Evolutionary conservation across 2,888 invertebrate species (phyloP).

Genomic region (Cerceris rybyensis): DNA sequence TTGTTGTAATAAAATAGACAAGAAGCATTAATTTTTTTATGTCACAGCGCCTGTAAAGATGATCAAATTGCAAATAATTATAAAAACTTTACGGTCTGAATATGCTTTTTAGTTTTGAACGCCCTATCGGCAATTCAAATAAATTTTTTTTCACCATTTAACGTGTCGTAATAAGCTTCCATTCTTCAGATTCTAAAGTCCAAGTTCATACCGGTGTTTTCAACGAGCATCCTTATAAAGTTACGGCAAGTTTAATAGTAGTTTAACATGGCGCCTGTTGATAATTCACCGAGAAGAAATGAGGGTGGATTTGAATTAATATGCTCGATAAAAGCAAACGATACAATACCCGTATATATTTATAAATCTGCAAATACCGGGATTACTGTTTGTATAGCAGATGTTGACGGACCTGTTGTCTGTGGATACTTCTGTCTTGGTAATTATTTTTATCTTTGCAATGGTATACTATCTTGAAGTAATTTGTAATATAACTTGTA

Average conservation of each 20-base stretch:
- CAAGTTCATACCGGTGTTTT: background rate
- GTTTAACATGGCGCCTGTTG: constrained; percentile 77
- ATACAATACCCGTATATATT: constrained; percentile 90
- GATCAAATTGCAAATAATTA: no score
- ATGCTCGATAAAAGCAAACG: constrained; percentile 87
- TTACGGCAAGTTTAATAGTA: constrained; percentile 11
- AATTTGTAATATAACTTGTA: background rate
- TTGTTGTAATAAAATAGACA: no score
- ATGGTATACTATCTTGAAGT: background rate
- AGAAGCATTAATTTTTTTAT: no score
- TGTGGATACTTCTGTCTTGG: constrained; percentile 94
- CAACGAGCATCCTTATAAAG: constrained; percentile 3
- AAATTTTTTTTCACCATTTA: no score
- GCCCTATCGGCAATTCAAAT: no score
- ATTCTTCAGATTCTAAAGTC: background rate
- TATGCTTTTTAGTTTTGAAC: no score
- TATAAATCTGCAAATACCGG: constrained; percentile 91
- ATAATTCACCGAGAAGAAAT: constrained; percentile 77
- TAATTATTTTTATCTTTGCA: constrained; percentile 79
- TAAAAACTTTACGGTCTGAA: no score
- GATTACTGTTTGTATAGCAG: constrained; percentile 90
- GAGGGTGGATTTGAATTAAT: constrained; percentile 83
- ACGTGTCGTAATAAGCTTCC: background rate
- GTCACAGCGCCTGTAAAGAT: no score
- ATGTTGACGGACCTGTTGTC: constrained; percentile 95